Base-by-base conservation (phyloP, 2,888 invertebrate species). In the Horisme vitalbata region DNA sequence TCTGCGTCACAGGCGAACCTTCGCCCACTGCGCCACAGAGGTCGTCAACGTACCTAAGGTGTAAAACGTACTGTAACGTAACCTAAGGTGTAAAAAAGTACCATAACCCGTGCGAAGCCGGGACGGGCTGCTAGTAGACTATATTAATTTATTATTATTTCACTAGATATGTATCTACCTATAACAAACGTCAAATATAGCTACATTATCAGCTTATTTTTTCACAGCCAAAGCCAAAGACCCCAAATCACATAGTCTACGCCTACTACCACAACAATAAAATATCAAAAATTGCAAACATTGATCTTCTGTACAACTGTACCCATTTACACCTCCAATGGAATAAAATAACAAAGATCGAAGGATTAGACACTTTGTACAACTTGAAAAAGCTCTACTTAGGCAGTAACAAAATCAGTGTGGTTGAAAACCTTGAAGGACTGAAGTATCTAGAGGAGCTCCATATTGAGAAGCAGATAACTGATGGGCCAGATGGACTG, bases 191-290 rank as follows among this genome's bases (percentile, higher is more conserved):
- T 18, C 1, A 18, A 5, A 6, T 18, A 5, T 18, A 18, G 4
- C 6, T 18, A 2, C n/a, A 23, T 23, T 23, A n/a, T 2, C 3
- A 9, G 9, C 23, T n/a, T 8, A 23, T 9, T 9, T 0, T 9
- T 18, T 15, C 1, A n/a, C 71, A 90, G 90, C 81, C 84, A 0
- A 71, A 73, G 23, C 71, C 81, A 0, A 86, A 83, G 41, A 65
- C 73, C 37, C 65, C 82, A 5, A 79, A 59, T n/a, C 70, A 90
- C 35, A 59, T 95, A 28, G 87, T 91, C 11, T 91, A 93, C 55
- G 88, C 94, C 10, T 97, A 94, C 80, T 90, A 95, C 26, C 97
- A 96, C 68, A 95, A 94, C 66, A 98, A 98, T 74, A 91, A 92
- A 60, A 93, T 98, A 56, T 78, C 90, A 0, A 92, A 92, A 71